Conservation (phyloP, 2,888 invertebrate species). For the Nomada ferruginata region DNA sequence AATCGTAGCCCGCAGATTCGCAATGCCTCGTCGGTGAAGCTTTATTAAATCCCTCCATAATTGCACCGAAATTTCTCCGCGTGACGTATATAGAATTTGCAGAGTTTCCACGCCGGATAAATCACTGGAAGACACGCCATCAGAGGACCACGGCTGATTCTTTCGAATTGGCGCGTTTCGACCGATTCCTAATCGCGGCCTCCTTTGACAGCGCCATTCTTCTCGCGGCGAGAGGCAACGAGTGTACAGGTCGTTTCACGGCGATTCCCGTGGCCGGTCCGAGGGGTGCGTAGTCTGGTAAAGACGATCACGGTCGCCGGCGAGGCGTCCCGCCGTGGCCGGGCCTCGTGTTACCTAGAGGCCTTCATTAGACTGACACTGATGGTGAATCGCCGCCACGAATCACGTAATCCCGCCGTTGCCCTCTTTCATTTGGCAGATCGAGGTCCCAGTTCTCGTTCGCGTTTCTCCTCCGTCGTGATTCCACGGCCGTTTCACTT, state of each 20-base stretch:
- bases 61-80: too few species aligned
- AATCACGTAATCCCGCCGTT: slow-evolving; percentile 74
- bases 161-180: slow-evolving; percentile 28
- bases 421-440: slow-evolving; percentile 72
- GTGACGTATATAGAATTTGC: too few species aligned
- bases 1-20: too few species aligned
- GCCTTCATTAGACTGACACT: slow-evolving; percentile 78
- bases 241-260: slow-evolving; percentile 71
- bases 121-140: not conserved
- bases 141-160: not conserved
- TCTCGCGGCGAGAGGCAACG: slow-evolving; percentile 46
- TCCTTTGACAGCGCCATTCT: slow-evolving; percentile 45
- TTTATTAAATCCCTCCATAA: too few species aligned
- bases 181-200: slow-evolving; percentile 45
- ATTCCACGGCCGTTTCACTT: slow-evolving; percentile 55
- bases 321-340: slow-evolving; percentile 73
- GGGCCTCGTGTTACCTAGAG: slow-evolving; percentile 74
- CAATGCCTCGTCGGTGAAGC: too few species aligned
- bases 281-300: slow-evolving; percentile 55
- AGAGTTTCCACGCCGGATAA: not conserved
- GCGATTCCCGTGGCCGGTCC: slow-evolving; percentile 55
- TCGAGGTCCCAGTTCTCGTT: slow-evolving; percentile 53
- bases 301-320: slow-evolving; percentile 72
- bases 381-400: slow-evolving; percentile 76
- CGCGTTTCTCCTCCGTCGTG: slow-evolving; percentile 49